Conservation (phyloP, 35 echinoderm and acorn worm genomes). For the Acanthaster planci region DNA sequence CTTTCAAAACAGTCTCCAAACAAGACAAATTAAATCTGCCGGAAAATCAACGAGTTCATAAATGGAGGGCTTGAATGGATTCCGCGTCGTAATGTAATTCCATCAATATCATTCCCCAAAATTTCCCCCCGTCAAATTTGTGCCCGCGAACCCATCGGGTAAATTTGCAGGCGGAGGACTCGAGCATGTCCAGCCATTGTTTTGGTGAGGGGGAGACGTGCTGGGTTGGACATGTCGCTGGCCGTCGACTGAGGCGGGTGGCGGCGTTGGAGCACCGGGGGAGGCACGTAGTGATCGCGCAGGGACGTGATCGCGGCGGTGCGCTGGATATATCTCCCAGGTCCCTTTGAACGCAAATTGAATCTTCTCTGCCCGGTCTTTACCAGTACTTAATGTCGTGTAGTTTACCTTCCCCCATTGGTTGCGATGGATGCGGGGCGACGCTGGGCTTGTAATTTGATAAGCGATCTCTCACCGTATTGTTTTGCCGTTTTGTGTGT, state of each 20-base stretch:
- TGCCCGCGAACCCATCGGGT: slow-evolving; percentile 5
- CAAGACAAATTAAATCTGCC: slow-evolving; percentile 23
- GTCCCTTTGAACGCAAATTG: slow-evolving; percentile 6
- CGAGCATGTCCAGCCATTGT: not conserved
- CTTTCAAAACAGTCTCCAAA: slow-evolving; percentile 10
- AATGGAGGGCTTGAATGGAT: slow-evolving; percentile 1
- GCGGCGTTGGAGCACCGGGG: not conserved
- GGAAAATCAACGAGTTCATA: slow-evolving; percentile 16
- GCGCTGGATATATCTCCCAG: slow-evolving; percentile 13
- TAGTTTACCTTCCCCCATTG: slow-evolving; percentile 14
- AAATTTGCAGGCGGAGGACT: not conserved
- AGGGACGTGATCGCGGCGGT: slow-evolving; percentile 12
- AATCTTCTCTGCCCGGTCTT: slow-evolving; percentile 24
- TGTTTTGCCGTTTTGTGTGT: slow-evolving; percentile 13
- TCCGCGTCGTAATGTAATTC: slow-evolving; percentile 8
- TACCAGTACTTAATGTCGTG: slow-evolving; percentile 15
- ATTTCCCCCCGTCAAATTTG: slow-evolving; percentile 4
- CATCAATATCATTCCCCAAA: slow-evolving; percentile 1
- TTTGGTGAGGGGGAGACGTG: not conserved
- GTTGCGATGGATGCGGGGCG: not conserved
- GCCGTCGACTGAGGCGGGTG: not conserved
- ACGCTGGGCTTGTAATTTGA: not conserved
- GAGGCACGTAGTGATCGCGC: slow-evolving; percentile 13
- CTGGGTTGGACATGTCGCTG: not conserved
- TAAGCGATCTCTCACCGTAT: slow-evolving; percentile 3